Evolutionary conservation across 2,888 invertebrate species (phyloP), one percentile per base, ranked within the genome.

Genomic region (Cheilosia scutellata): DNA sequence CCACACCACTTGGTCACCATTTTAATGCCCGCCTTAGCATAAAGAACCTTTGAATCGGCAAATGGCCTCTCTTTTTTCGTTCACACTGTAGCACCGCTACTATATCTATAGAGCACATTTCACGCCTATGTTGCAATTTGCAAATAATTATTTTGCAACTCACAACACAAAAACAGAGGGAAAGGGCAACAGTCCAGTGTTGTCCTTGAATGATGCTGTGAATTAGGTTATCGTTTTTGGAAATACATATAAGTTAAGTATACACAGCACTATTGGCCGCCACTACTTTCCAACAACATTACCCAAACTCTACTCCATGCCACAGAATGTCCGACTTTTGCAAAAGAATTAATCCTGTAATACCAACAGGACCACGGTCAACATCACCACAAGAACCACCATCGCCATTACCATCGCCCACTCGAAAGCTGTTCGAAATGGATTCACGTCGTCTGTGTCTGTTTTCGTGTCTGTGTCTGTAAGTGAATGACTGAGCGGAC

Each of bases 321-420:
- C 57, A 82, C 55, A 82, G 42, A 68, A 63, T 70, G 55, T 63
- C 49, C 47, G 40, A 80, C 63, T 70, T 70, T 70, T 63, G 70
- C 44, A 82, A 76, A 74, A 71, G 76, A 82, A 71, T 75, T 71
- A 76, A 76, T 82, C 68, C 63, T 57, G 70, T 49, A 70, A 75
- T 55, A 82, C 68, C 75, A 75, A 62, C 75, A 68, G 55, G 57
- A 82, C 75, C 76, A 70, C 68, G 75, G 49, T 16, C 62, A 68
- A 75, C 75, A 82, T 70, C 37, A 76, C 76, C 70, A 71, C 71
- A 16, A 76, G 62, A n/a, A 63, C 70, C 57, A 55, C 29, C 62
- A 80, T 57, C 65, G 60, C 63, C 31, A 16, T n/a, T 47, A 33
- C 31, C 74, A 27, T n/a, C 55, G 4, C n/a, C 16, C 37, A 57